Percentiles rank a stretch among this genome's conserved stretches.
Evolutionary conservation across 2,113 vertebrate genomes (phyloP).

Genomic region (human (Homo sapiens)): DNA sequence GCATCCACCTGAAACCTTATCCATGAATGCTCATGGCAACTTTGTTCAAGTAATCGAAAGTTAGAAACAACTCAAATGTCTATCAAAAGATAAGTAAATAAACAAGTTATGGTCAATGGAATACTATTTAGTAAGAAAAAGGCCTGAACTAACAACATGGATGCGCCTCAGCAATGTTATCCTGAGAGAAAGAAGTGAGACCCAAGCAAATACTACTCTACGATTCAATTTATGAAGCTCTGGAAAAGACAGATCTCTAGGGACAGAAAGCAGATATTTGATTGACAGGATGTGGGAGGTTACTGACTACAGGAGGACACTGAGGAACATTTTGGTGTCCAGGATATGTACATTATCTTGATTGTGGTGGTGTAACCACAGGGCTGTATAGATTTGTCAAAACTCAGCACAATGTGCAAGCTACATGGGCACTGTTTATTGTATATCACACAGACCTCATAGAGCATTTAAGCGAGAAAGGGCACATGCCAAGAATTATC

Average conservation of each 20-base stretch:
- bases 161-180: fast-evolving
- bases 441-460: fast-evolving
- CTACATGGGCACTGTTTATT: fast-evolving
- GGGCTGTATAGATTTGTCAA: no score
- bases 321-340: not conserved
- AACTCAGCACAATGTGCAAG: not conserved
- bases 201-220: fast-evolving
- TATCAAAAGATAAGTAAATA: not conserved
- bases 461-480: not conserved
- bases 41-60: not conserved
- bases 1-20: not conserved
- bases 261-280: not conserved
- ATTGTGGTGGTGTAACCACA: not conserved
- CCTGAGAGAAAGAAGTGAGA: not conserved
- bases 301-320: no score
- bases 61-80: not conserved
- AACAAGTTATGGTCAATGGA: fast-evolving
- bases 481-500: conserved; percentile 75
- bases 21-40: not conserved
- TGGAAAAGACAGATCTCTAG: not conserved
- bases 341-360: not conserved
- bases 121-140: not conserved
- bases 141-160: fast-evolving
- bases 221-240: not conserved
- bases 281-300: not conserved